These are phyloP conservation scores for Arge pagana DNA, from an alignment of 2,888 invertebrate species.

Conservation along the genomic window DNA sequence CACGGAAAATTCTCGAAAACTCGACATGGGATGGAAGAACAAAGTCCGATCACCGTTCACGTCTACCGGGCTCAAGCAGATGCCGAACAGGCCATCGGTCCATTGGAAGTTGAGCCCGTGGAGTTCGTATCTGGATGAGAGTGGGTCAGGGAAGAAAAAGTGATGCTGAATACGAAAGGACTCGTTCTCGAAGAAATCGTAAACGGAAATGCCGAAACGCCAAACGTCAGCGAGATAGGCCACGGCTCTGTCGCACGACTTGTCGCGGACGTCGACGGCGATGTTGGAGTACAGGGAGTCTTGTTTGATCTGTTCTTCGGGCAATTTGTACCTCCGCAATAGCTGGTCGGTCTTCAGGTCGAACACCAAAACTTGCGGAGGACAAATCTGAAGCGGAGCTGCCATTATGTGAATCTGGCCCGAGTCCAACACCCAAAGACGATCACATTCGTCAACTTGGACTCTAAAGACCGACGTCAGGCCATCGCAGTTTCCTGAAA, in stretches of 20 bases:
- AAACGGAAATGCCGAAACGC: constrained; percentile 69
- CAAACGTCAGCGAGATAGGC: constrained; percentile 75
- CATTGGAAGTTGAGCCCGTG: constrained; percentile 80
- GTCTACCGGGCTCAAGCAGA: constrained; percentile 68
- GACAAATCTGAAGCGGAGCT: constrained; percentile 72
- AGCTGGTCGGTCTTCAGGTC: constrained; percentile 70
- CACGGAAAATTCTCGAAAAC: constrained; percentile 78
- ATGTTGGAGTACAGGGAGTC: constrained; percentile 72
- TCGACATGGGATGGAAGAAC: constrained; percentile 83
- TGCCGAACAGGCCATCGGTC: constrained; percentile 80
- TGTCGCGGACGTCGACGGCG: constrained; percentile 65
- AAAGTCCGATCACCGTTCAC: constrained; percentile 65
- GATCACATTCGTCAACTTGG: constrained; percentile 73
- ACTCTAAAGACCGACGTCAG: constrained; percentile 79
- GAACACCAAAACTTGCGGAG: constrained; percentile 75
- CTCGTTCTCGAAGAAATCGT: constrained; percentile 63
- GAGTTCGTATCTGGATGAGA: constrained; percentile 73
- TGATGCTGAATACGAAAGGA: constrained; percentile 74
- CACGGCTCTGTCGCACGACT: constrained; percentile 67
- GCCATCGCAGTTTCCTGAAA: constrained; percentile 66
- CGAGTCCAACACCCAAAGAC: constrained; percentile 81
- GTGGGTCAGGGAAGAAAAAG: constrained; percentile 73
- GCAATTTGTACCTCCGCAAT: constrained; percentile 68
- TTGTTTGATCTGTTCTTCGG: constrained; percentile 67
- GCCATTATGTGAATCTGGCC: constrained; percentile 73